Base-by-base conservation (phyloP, 2,888 invertebrate species). In the Argyresthia goedartella region DNA sequence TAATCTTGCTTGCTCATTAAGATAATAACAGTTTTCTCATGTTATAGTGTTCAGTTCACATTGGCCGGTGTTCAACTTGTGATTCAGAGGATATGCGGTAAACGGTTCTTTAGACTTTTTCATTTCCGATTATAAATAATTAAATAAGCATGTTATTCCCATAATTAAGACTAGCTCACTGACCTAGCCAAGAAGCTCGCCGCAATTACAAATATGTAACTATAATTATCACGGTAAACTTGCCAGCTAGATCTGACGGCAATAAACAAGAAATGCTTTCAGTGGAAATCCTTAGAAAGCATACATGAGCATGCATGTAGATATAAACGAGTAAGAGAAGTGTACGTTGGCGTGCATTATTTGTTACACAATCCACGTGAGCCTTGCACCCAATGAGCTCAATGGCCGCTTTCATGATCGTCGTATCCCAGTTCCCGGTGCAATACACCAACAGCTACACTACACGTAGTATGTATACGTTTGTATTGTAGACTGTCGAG, bases 341-440 rank as follows among this genome's bases (percentile, higher is more conserved):
- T 25, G 25, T 25, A 25, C 25, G 25, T 25, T 25, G 25, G 25
- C 25, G 2, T 25, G 25, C 25, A 25, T 39, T 39, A 44, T 53
- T 54, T 50, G 53, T 55, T 53, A 53, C 51, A 50, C 50, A 49
- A 47, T 57, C 59, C 62, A 64, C 63, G 50, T 50, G 41, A 50
- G 50, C n/a, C 59, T 62, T 57, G 60, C 25, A 25, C 52, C 34
- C 55, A 59, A n/a, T n/a, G n/a, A n/a, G 57, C 59, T 64, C 63
- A 65, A 65, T 64, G 60, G 67, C 60, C 60, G 57, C 64, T 65
- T 68, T 68, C 67, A 65, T 69, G 66, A 69, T 65, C 64, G 60
- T 64, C 61, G 63, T 66, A 64, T 61, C 65, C 66, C 66, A 62
- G 64, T 67, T 70, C 64, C 67, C 60, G 64, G 56, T 63, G 59